A percentile compares a stretch with the other conserved stretches of the same genome.
phyloP scores from a whole-genome alignment of 2,113 vertebrate genomes.

The Takifugu flavidus region DNA sequence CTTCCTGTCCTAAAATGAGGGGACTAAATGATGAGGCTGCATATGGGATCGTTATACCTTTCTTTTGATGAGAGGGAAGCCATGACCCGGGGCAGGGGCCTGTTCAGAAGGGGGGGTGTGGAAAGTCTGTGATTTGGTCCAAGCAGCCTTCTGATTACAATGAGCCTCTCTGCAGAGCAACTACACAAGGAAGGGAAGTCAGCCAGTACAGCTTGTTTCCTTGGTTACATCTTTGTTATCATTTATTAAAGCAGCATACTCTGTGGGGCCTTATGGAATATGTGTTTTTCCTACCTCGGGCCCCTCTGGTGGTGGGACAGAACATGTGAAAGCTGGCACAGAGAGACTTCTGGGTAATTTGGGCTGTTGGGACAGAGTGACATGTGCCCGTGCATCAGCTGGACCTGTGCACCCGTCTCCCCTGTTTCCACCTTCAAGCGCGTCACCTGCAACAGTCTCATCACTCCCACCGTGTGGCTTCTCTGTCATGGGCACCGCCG shows the following conservation, averaged over 20 bases:
- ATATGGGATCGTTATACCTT: conserved; percentile 73
- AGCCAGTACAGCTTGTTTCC: not conserved
- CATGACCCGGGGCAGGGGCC: conserved; percentile 81
- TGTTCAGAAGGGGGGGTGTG: conserved; percentile 74
- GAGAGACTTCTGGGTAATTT: conserved; percentile 68
- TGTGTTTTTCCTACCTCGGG: not conserved
- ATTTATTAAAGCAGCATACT: too few species aligned
- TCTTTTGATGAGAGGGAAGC: conserved; percentile 92
- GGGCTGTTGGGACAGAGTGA: conserved; percentile 1
- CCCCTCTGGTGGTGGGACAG: not conserved
- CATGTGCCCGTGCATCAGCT: not conserved
- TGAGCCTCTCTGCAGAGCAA: conserved; percentile 82
- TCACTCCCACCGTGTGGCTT: not conserved
- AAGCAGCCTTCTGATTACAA: conserved; percentile 76
- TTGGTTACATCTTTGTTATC: not conserved
- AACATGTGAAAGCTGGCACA: conserved; percentile 66
- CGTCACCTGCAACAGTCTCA: not conserved
- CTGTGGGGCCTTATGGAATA: not conserved
- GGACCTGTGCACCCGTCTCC: too few species aligned
- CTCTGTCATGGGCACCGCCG: not conserved
- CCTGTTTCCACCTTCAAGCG: too few species aligned
- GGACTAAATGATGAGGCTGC: not conserved
- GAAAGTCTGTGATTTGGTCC: conserved; percentile 71
- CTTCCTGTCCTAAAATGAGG: too few species aligned
- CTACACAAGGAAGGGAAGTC: conserved; percentile 40